These are phyloP conservation scores for Enteromius paludinosus DNA, from an alignment of 2,797 vertebrate species.

Conservation along the genomic window DNA sequence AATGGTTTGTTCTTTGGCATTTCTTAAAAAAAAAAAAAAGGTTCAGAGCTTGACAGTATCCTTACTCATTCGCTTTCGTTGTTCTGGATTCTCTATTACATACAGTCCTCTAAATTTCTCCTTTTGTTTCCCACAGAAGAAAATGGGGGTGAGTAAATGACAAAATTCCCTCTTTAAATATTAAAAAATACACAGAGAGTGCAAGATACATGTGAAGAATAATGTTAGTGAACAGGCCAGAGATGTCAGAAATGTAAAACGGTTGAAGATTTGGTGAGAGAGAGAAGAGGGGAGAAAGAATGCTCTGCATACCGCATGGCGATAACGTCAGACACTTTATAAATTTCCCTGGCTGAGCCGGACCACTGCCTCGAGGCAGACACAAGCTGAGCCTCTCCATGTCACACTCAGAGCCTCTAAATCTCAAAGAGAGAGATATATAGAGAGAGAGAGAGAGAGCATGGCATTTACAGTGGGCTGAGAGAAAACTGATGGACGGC, in stretches of 20 bases:
- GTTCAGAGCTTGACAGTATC: not conserved
- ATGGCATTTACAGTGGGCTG: conserved; percentile 7
- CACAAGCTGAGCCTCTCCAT: conserved; percentile 52
- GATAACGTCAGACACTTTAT: conserved; percentile 58
- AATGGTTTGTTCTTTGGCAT: not conserved
- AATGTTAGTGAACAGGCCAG: conserved; percentile 6
- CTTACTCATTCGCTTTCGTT: not conserved
- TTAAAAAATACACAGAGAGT: not conserved
- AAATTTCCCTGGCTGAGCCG: conserved; percentile 47
- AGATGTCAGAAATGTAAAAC: conserved; percentile 25
- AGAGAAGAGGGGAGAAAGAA: not conserved
- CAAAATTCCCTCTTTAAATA: not conserved
- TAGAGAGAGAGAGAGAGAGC: conserved; percentile 27
- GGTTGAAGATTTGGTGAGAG: not conserved
- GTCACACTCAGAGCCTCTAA: conserved; percentile 48
- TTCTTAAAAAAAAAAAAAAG: not conserved
- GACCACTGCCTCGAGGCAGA: conserved; percentile 50
- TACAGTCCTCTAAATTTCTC: not conserved
- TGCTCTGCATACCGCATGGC: conserved; percentile 44
- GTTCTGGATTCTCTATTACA: not conserved
- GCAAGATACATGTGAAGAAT: not conserved
- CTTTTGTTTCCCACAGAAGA: not conserved
- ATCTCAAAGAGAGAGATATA: conserved; percentile 16
- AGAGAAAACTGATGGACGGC: conserved; percentile 19
- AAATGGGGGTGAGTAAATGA: not conserved